Base-by-base conservation (phyloP, 2,888 invertebrate genomes). In the Steromphala cineraria region DNA sequence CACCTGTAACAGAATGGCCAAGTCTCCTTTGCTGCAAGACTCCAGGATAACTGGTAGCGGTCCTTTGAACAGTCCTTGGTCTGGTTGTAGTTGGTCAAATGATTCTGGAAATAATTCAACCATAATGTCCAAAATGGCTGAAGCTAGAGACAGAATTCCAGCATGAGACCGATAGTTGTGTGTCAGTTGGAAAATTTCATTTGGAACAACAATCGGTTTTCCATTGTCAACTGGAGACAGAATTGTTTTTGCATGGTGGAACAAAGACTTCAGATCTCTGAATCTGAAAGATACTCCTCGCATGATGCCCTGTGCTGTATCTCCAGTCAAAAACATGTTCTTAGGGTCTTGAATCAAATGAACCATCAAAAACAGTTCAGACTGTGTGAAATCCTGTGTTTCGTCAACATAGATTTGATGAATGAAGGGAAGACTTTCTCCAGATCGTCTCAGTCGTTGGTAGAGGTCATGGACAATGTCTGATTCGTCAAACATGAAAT, bases 121-220 rank as follows among this genome's bases (percentile, higher is more conserved):
- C 87, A 91, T 86, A 7, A 91, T 84, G 77, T 90, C 90, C 17
- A 91, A 86, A 28, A 91, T 86, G 78, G 89, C 85, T 8, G 89
- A 86, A 7, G 91, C 91, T 24, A 91, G 84, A 31, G 86, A 86
- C 46, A 91, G 87, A 78, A 91, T 91, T 2, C 91, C 91, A 0
- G 89, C 88, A 80, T 91, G 91, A 7, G 91, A 91, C 24, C 91
- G 78, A 81, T 91, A 91, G 86, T 91, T 91, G 81, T 90, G 88
- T 8, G 87, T 88, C 71, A 91, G 85, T 81, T 89, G 88, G 78
- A 89, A 86, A 8, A 91, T 79, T 21, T 21, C 86, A 83, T 87
- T 19, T 79, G 80, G 81, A 8, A 83, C 75, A 71, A 75, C 21
- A 56, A 77, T 1, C 52, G 53, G 7, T 85, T 84, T 28, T 83